A percentile compares a stretch with the other conserved stretches of the same genome.
Evolutionary conservation across 2,888 invertebrate genomes (phyloP).

Genomic region (Piscicola geometra): DNA sequence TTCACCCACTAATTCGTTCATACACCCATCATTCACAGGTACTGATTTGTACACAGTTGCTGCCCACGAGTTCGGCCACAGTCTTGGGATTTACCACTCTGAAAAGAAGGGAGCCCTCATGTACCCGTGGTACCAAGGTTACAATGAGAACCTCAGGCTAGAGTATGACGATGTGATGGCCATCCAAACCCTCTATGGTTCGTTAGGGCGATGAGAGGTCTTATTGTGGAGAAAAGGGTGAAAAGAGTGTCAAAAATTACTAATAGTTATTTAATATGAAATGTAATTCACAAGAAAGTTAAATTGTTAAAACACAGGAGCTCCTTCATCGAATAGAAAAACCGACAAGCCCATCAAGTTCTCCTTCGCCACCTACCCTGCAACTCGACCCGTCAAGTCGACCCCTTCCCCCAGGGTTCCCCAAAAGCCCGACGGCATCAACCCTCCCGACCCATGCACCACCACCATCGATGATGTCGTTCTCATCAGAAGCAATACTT

Average conservation of each 20-base stretch:
- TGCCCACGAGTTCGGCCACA: slow-evolving; percentile 55
- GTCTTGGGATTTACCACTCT: slow-evolving; percentile 47
- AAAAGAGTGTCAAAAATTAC: neutral
- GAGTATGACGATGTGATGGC: slow-evolving; percentile 38
- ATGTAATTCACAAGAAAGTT: neutral
- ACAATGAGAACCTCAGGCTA: slow-evolving; percentile 45
- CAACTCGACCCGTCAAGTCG: neutral
- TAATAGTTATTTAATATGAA: neutral
- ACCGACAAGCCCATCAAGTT: neutral
- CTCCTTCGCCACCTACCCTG: neutral
- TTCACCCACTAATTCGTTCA: too few species aligned
- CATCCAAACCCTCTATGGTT: slow-evolving; percentile 40
- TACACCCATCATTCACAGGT: slow-evolving; percentile 45
- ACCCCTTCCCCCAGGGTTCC: slow-evolving; percentile 8
- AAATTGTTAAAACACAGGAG: neutral
- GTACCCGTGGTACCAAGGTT: slow-evolving; percentile 54
- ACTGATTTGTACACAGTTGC: slow-evolving; percentile 73
- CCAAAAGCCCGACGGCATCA: neutral
- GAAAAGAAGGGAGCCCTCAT: slow-evolving; percentile 49
- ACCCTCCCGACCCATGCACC: slow-evolving; percentile 73
- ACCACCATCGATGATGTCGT: slow-evolving; percentile 86
- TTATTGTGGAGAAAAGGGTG: too few species aligned
- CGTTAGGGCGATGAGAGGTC: too few species aligned
- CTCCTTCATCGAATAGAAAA: neutral
- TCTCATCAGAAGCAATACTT: slow-evolving; percentile 78